phyloP scores from a whole-genome alignment of 2,888 invertebrate genomes.

The Archips xylosteana region DNA sequence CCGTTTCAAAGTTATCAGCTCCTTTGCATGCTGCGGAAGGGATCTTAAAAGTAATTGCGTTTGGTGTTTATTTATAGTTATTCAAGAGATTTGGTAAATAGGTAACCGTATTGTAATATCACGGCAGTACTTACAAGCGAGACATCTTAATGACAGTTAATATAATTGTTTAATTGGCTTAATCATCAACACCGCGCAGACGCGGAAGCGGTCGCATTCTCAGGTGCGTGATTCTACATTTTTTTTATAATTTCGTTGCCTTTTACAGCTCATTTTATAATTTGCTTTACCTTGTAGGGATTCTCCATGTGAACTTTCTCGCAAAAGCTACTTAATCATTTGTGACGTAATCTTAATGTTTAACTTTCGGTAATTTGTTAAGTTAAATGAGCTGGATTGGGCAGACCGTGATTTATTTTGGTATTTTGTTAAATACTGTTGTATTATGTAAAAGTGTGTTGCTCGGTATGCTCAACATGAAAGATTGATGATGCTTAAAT shows the following conservation, averaged over 20 bases:
- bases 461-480: background rate
- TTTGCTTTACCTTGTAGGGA: conserved; percentile 35
- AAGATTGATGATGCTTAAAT: too few relatives aligned
- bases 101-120: too few relatives aligned
- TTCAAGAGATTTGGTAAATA: too few relatives aligned
- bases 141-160: conserved; percentile 19
- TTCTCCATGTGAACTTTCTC: conserved; percentile 32
- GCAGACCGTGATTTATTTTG: conserved; percentile 3
- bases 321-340: conserved; percentile 33
- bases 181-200: conserved; percentile 28
- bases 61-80: too few relatives aligned
- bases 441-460: background rate
- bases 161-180: conserved; percentile 16
- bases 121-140: background rate
- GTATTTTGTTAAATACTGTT: too few relatives aligned
- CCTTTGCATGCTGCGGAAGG: too few relatives aligned
- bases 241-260: conserved; percentile 45
- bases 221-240: conserved; percentile 58
- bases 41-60: too few relatives aligned
- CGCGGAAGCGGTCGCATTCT: conserved; percentile 63
- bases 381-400: conserved; percentile 11
- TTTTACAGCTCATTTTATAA: conserved; percentile 36
- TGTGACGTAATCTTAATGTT: conserved; percentile 35
- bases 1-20: too few relatives aligned
- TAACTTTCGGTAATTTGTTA: conserved; percentile 26